phyloP scores from a whole-genome alignment of 2,888 invertebrate species.

The Eupithecia dodoneata region DNA sequence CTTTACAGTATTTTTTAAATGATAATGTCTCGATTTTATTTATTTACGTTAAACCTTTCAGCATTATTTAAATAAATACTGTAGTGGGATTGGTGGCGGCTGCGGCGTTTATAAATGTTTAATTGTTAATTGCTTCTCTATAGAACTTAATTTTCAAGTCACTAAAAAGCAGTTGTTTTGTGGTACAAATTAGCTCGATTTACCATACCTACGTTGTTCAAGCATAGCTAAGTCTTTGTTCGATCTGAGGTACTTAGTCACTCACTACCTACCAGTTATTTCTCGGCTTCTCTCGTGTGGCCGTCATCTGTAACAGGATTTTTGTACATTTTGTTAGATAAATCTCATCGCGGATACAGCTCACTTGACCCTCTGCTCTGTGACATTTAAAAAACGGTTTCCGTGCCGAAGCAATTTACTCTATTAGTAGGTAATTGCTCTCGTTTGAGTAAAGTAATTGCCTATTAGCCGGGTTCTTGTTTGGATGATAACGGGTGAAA shows the following conservation, averaged over 20 bases:
- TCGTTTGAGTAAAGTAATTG: constrained; percentile 55
- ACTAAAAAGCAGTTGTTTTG: background rate
- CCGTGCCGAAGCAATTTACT: constrained; percentile 51
- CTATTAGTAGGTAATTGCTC: constrained; percentile 59
- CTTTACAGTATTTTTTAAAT: constrained; percentile 65
- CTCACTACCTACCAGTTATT: background rate
- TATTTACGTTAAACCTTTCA: background rate
- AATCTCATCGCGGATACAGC: constrained; percentile 51
- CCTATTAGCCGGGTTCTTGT: constrained; percentile 48
- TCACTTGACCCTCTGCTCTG: constrained; percentile 46
- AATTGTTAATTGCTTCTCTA: background rate
- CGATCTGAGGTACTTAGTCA: background rate
- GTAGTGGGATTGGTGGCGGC: background rate
- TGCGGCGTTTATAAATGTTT: background rate
- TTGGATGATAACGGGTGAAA: constrained; percentile 51
- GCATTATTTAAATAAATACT: background rate
- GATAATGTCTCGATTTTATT: constrained; percentile 51
- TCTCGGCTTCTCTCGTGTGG: background rate
- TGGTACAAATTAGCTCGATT: background rate
- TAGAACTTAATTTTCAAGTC: background rate
- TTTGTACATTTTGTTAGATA: constrained; percentile 60
- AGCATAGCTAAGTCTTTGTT: background rate
- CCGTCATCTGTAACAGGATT: constrained; percentile 56
- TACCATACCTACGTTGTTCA: background rate
- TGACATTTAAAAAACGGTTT: constrained; percentile 59